Evolutionary conservation across 2,888 invertebrate species (phyloP).

Genomic region (Eupithecia vulgata): DNA sequence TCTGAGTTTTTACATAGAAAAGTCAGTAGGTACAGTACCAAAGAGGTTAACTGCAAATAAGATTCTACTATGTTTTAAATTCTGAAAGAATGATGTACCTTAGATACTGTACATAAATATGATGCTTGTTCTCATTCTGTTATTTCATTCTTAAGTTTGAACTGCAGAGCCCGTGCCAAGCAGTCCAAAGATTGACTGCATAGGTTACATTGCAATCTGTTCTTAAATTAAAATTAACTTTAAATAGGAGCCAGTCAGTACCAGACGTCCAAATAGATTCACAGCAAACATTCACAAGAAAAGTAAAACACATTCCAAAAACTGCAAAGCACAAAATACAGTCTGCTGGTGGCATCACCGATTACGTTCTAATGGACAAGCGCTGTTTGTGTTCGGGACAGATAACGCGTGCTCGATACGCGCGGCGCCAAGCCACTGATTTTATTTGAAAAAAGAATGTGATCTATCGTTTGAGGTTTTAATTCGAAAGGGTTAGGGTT

Average conservation of each 20-base stretch:
- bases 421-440: constrained; percentile 82
- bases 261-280: not conserved
- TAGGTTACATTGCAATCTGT: not conserved
- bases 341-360: constrained; percentile 78
- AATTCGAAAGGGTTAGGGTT: constrained; percentile 33
- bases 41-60: no score
- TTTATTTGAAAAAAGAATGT: constrained; percentile 67
- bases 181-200: not conserved
- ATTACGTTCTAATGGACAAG: constrained; percentile 85
- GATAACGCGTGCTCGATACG: constrained; percentile 80
- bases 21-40: no score
- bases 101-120: no score
- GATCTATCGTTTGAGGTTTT: constrained; percentile 63
- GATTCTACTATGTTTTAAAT: no score
- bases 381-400: constrained; percentile 77
- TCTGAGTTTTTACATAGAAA: no score
- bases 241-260: not conserved
- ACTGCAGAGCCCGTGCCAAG: no score
- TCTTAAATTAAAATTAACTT: not conserved
- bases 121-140: no score
- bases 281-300: not conserved
- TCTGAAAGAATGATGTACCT: no score
- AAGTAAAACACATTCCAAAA: constrained; percentile 60
- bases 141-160: not conserved
- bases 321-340: constrained; percentile 54